Percentiles rank a stretch among this genome's conserved stretches.
Evolutionary conservation across 2,113 vertebrate species (phyloP).

Genomic region (Dolichallabes microphthalmus): DNA sequence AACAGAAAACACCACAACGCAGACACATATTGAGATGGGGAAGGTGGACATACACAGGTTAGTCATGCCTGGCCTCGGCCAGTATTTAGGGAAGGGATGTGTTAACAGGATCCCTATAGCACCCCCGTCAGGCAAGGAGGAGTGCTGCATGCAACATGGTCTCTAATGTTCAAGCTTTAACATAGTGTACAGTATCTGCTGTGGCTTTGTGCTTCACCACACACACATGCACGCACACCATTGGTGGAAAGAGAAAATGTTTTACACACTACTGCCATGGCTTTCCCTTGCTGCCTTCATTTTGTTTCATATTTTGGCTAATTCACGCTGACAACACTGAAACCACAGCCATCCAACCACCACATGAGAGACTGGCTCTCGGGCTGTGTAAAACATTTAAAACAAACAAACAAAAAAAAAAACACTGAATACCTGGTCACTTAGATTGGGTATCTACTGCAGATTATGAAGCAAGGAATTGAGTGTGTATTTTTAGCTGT

Average conservation of each 20-base stretch:
- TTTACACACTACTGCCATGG: slow-evolving; percentile 68
- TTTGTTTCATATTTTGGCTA: background rate
- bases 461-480: slow-evolving; percentile 45
- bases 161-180: slow-evolving; percentile 57
- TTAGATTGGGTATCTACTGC: slow-evolving; percentile 27
- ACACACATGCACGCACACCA: slow-evolving; percentile 60
- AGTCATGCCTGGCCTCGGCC: slow-evolving; percentile 64
- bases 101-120: slow-evolving; percentile 60
- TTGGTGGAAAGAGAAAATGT: slow-evolving; percentile 73
- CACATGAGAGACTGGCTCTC: background rate
- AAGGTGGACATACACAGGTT: slow-evolving; percentile 56
- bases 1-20: slow-evolving; percentile 12
- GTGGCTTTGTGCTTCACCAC: slow-evolving; percentile 52
- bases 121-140: slow-evolving; percentile 59
- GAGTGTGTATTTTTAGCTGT: slow-evolving; percentile 55
- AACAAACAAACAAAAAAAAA: too few species aligned
- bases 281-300: slow-evolving; percentile 52
- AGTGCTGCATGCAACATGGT: slow-evolving; percentile 68
- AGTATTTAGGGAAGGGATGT: slow-evolving; percentile 58
- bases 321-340: background rate
- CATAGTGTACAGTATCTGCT: slow-evolving; percentile 56
- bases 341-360: background rate
- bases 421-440: slow-evolving; percentile 47
- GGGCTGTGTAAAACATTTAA: slow-evolving; percentile 13
- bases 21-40: slow-evolving; percentile 38